These are phyloP conservation scores for Caenorhabditis uteleia DNA, from an alignment of 2,888 invertebrate species.

Conservation along the genomic window DNA sequence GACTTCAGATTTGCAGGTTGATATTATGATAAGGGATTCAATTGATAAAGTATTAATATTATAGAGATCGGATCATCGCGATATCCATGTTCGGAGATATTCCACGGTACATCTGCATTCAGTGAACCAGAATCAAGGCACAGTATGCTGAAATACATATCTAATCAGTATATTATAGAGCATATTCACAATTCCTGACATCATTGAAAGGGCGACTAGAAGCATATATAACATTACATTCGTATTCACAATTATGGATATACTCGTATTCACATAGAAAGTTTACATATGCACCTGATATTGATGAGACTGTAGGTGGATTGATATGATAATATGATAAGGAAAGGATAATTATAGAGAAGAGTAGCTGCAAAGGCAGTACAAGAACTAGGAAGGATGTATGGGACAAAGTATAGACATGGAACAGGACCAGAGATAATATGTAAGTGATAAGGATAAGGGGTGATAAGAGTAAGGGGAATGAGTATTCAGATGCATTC, in stretches of 20 bases:
- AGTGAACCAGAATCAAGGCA: slow-evolving; percentile 66
- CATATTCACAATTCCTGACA: slow-evolving; percentile 58
- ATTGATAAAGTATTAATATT: no score
- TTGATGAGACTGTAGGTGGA: slow-evolving; percentile 61
- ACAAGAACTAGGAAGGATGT: slow-evolving; percentile 58
- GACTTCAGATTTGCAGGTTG: slow-evolving; percentile 64
- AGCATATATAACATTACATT: slow-evolving; percentile 67
- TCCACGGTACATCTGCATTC: slow-evolving; percentile 64
- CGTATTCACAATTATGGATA: slow-evolving; percentile 67
- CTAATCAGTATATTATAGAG: slow-evolving; percentile 35
- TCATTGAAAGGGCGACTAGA: slow-evolving; percentile 54
- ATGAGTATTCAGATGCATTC: slow-evolving; percentile 62
- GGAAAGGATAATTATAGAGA: slow-evolving; percentile 41
- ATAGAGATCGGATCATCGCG: slow-evolving; percentile 66
- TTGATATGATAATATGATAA: not conserved
- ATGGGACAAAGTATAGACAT: slow-evolving; percentile 64
- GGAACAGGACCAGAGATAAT: slow-evolving; percentile 69
- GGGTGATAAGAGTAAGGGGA: not conserved
- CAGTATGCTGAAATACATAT: not conserved
- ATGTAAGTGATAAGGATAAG: slow-evolving; percentile 48
- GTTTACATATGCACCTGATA: slow-evolving; percentile 62
- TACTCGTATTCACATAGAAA: slow-evolving; percentile 67
- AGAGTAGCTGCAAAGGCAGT: slow-evolving; percentile 63
- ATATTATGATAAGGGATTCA: no score
- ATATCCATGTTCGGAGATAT: slow-evolving; percentile 68